These are phyloP conservation scores for Telmatherina bonti DNA, from an alignment of 2,797 vertebrate species.

Conservation along the genomic window DNA sequence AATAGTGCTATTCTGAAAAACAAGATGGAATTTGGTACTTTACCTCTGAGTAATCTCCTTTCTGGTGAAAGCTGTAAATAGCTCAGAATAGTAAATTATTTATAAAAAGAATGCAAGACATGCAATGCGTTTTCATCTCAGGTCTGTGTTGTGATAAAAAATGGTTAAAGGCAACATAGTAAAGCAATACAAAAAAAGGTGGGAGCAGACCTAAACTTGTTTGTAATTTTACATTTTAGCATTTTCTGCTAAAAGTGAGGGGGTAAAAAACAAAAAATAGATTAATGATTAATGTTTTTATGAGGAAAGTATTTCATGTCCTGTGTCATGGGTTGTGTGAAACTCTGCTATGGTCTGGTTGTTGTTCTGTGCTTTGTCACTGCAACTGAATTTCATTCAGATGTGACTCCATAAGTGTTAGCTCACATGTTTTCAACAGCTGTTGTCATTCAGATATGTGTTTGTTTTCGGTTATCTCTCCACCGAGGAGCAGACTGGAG, in stretches of 20 bases:
- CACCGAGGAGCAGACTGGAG: neutral
- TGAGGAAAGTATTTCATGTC: neutral
- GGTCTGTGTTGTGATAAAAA: neutral
- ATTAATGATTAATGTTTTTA: neutral
- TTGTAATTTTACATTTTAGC: neutral
- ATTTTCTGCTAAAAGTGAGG: neutral
- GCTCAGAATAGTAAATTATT: constrained; percentile 44
- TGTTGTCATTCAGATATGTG: constrained; percentile 30
- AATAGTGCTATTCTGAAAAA: constrained; percentile 8
- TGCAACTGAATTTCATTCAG: constrained; percentile 43
- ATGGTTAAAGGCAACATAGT: neutral
- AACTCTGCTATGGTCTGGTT: neutral
- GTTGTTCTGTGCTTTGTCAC: constrained; percentile 27
- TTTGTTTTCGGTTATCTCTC: constrained; percentile 21
- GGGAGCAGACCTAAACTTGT: neutral
- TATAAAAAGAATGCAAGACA: constrained; percentile 17
- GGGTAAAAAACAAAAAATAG: constrained; percentile 1
- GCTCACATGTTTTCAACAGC: neutral
- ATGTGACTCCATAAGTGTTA: constrained; percentile 14
- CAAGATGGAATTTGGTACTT: constrained; percentile 25
- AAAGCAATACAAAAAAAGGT: neutral
- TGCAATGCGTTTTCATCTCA: neutral
- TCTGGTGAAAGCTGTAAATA: constrained; percentile 35
- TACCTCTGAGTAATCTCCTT: constrained; percentile 17
- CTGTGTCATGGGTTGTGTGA: neutral